Evolutionary conservation across 2,888 invertebrate genomes (phyloP).

Genomic region (Stenurella melanura): DNA sequence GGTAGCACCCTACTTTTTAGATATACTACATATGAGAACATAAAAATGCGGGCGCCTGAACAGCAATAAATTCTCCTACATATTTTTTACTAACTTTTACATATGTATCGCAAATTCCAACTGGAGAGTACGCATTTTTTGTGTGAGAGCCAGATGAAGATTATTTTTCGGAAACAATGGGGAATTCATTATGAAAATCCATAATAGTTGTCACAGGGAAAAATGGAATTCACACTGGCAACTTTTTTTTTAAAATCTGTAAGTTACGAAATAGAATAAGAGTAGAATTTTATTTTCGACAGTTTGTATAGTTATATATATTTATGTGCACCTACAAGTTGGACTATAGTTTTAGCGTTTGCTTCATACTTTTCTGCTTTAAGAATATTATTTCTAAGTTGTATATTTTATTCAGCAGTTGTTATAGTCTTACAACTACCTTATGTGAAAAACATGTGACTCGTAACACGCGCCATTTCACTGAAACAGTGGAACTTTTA

Average conservation of each 20-base stretch:
- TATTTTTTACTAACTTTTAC: conserved; percentile 65
- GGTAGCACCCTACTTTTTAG: conserved; percentile 60
- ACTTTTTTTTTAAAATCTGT: neutral
- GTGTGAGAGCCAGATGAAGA: conserved; percentile 5
- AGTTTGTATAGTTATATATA: too few species aligned
- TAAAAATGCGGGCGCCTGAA: conserved; percentile 65
- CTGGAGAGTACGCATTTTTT: conserved; percentile 40
- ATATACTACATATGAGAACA: conserved; percentile 67
- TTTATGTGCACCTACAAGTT: too few species aligned
- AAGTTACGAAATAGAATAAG: too few species aligned
- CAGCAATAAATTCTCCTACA: conserved; percentile 64
- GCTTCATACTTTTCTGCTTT: too few species aligned
- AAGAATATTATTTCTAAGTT: too few species aligned
- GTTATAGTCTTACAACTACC: too few species aligned
- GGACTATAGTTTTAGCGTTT: too few species aligned
- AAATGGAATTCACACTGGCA: neutral
- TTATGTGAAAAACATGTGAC: too few species aligned
- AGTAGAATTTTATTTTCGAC: too few species aligned
- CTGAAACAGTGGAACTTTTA: too few species aligned
- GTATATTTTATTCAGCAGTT: too few species aligned
- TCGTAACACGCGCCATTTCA: too few species aligned
- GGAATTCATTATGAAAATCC: neutral
- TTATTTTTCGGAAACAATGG: conserved; percentile 7
- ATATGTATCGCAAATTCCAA: conserved; percentile 61
- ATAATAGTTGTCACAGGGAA: neutral